Conservation (phyloP, 2,888 invertebrate genomes). For the Salpingus planirostris region DNA sequence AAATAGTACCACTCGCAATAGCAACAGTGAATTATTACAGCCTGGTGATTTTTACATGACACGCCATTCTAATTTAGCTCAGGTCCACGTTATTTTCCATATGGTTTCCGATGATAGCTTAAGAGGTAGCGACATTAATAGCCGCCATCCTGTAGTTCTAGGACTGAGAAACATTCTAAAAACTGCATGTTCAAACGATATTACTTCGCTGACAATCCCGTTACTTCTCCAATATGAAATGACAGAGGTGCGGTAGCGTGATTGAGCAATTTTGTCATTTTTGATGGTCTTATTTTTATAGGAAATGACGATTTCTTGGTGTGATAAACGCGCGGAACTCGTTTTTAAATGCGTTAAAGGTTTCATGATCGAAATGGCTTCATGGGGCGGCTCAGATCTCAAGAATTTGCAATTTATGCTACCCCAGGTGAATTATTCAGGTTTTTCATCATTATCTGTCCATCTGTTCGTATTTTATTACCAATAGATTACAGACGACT, state of each 20-base stretch:
- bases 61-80: slow-evolving; percentile 86
- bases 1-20: slow-evolving; percentile 21
- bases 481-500: too few species aligned
- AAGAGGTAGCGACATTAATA: slow-evolving; percentile 75
- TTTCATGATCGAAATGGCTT: slow-evolving; percentile 97
- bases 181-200: slow-evolving; percentile 89
- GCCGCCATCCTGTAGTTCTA: slow-evolving; percentile 89
- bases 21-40: slow-evolving; percentile 52
- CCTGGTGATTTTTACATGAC: slow-evolving; percentile 82
- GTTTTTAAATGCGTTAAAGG: slow-evolving; percentile 99
- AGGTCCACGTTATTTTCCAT: slow-evolving; percentile 93
- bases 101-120: slow-evolving; percentile 76
- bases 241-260: slow-evolving; percentile 61
- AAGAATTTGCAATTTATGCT: slow-evolving; percentile 81
- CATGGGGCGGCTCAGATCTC: slow-evolving; percentile 83
- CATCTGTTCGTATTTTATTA: too few species aligned
- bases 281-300: slow-evolving; percentile 27
- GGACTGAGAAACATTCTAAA: slow-evolving; percentile 92
- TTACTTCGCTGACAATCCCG: slow-evolving; percentile 88
- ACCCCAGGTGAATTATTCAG: slow-evolving; percentile 63
- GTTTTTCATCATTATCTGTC: too few species aligned
- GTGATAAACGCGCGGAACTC: slow-evolving; percentile 88
- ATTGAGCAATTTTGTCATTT: background rate
- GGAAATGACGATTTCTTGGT: slow-evolving; percentile 96
- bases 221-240: slow-evolving; percentile 87